phyloP scores from a whole-genome alignment of 53 echinoderm and acorn worm species.

The Holothuria leucospilota region DNA sequence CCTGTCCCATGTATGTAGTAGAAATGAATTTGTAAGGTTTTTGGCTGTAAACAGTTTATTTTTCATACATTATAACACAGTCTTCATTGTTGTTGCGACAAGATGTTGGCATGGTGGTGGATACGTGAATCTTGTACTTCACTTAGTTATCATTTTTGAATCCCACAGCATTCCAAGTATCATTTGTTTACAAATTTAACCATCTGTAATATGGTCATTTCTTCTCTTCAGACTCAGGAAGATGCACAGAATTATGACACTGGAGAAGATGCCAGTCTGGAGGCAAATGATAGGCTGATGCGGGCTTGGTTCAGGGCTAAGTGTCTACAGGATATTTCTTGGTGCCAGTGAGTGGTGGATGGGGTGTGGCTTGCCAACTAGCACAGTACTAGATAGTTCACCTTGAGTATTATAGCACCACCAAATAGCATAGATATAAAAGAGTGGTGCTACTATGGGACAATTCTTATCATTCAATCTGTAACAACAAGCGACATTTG shows the following conservation, averaged over 20 bases:
- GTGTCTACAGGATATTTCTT: slow-evolving; percentile 72
- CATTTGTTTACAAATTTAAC: not conserved
- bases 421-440: no score
- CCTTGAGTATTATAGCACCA: not conserved
- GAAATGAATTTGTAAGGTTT: no score
- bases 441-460: no score
- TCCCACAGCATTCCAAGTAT: not conserved
- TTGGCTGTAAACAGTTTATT: no score
- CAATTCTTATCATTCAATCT: no score
- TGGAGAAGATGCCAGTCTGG: slow-evolving; percentile 53
- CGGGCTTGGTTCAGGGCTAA: slow-evolving; percentile 85
- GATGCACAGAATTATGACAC: slow-evolving; percentile 71
- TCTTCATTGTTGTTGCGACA: not conserved
- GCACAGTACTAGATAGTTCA: not conserved
- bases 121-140: no score
- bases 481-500: no score
- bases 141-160: no score
- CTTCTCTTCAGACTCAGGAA: slow-evolving; percentile 75
- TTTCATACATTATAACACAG: no score
- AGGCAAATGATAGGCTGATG: slow-evolving; percentile 67
- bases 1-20: no score
- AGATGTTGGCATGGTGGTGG: no score
- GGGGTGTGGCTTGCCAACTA: not conserved
- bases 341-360: slow-evolving; percentile 66
- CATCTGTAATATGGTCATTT: not conserved